Evolutionary conservation across 2,888 invertebrate species (phyloP).

Genomic region (Elysia crispata): DNA sequence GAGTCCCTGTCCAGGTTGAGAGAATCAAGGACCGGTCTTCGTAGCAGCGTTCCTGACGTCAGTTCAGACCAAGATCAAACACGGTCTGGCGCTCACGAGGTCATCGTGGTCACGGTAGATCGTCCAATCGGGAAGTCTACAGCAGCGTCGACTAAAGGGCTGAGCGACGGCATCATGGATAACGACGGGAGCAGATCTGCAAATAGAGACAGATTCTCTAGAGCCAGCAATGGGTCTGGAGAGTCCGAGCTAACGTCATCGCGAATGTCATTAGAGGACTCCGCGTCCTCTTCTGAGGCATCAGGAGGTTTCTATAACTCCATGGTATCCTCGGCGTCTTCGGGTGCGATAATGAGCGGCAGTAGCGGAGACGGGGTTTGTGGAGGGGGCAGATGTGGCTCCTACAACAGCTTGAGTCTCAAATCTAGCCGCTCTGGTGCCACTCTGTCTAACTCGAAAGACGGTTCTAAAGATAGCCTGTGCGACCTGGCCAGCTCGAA

Average conservation of each 20-base stretch:
- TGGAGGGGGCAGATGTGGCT: too few relatives aligned
- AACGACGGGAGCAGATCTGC: not conserved
- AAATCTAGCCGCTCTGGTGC: constrained; percentile 12
- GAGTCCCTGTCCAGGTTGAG: constrained; percentile 49
- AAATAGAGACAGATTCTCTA: constrained; percentile 6
- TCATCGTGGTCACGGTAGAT: not conserved
- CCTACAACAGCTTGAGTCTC: not conserved
- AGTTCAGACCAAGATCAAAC: not conserved
- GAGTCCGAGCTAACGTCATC: too few relatives aligned
- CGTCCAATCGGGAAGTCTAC: not conserved
- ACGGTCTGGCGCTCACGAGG: too few relatives aligned
- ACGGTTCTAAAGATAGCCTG: constrained; percentile 14
- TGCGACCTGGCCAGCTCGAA: constrained; percentile 20
- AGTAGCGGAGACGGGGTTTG: too few relatives aligned
- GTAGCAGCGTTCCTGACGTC: not conserved
- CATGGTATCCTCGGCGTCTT: not conserved
- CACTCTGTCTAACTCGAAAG: not conserved
- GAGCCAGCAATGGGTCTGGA: constrained; percentile 6
- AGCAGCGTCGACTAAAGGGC: too few relatives aligned
- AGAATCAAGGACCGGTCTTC: constrained; percentile 47
- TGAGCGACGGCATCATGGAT: too few relatives aligned
- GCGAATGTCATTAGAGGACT: not conserved
- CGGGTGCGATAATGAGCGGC: not conserved
- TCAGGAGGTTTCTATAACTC: not conserved
- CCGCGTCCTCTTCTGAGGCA: not conserved